Base-by-base conservation (phyloP, 2,888 invertebrate genomes). In the Malthinus flaveolus region DNA sequence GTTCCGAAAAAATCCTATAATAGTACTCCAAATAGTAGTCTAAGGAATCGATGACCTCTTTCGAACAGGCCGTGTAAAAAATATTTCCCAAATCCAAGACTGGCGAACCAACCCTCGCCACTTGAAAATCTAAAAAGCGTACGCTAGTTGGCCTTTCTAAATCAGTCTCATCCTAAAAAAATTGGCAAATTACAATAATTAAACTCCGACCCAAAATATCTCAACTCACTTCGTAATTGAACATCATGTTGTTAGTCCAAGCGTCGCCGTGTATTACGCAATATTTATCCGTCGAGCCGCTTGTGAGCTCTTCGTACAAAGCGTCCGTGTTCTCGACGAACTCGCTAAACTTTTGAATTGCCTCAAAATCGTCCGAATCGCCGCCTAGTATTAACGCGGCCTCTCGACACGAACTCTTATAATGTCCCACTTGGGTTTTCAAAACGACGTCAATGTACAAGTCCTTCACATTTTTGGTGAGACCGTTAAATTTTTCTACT, bases 81-180 rank as follows among this genome's bases (percentile, higher is more conserved):
- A 72, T 67, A 58, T 77, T 76, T 3, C 71, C 61, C 34, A 78
- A 50, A 53, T 78, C 78, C 15, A 65, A 57, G 5, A 68, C 72
- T 0, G 72, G 72, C 15, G 68, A 64, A 6, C 62, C 67, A 5
- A 57, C 46, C 37, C 61, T 57, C 6, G 56, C 13, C 5, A 68
- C 10, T 59, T 73, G 73, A 51, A 66, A 72, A 42, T 73, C 73
- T 7, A 73, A 33, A 1, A 73, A 39, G 1, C 11, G 1, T 8
- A 39, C 39, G 3, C 15, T n/a, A 1, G 4, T 9, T 6, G 39
- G 39, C 3, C 6, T 13, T 9, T 9, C 7, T 2, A 5, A 5
- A 23, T 23, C 3, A 13, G 3, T 15, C 3, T 6, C 5, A 12
- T 39, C 15, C 39, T 39, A 37, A 37, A 8, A 39, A 2, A 3